A percentile compares a stretch with the other conserved stretches of the same genome.
phyloP scores from a whole-genome alignment of 1,140 invertebrate genomes.

The Centruroides sculpturatus region DNA sequence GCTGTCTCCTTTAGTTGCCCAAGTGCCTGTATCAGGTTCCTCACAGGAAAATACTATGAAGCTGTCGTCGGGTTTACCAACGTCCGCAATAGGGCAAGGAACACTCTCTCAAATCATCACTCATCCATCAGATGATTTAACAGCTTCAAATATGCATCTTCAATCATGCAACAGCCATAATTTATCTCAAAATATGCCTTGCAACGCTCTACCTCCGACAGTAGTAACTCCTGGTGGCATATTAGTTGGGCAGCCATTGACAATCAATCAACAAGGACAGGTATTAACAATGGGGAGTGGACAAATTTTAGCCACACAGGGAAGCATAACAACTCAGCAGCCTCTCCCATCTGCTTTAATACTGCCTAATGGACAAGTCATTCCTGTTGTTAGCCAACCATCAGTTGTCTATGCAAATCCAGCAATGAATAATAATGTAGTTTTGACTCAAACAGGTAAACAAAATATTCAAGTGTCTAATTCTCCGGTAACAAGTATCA shows the following conservation, averaged over 20 bases:
- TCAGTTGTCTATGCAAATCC: slow-evolving; percentile 17
- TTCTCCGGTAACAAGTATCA: too few species aligned
- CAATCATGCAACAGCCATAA: too few species aligned
- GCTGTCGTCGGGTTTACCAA: too few species aligned
- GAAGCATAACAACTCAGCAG: neutral
- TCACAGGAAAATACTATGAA: neutral
- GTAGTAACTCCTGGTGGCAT: neutral
- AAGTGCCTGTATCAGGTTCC: neutral
- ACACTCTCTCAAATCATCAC: neutral
- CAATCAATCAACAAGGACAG: neutral
- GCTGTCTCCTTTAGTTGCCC: neutral
- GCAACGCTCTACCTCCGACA: neutral
- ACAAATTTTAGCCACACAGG: neutral
- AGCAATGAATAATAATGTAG: neutral
- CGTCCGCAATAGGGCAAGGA: too few species aligned
- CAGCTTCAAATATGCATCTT: too few species aligned
- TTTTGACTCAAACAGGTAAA: too few species aligned
- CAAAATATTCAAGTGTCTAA: too few species aligned
- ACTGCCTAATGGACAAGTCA: slow-evolving; percentile 32
- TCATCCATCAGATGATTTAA: neutral
- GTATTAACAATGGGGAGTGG: neutral
- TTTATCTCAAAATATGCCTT: neutral
- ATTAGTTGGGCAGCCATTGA: neutral
- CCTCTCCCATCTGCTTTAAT: slow-evolving; percentile 27
- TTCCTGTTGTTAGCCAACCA: slow-evolving; percentile 31